Percentiles rank a stretch among this genome's conserved stretches.
phyloP scores from a whole-genome alignment of 1,140 invertebrate genomes.

The Parapsyche elsis region DNA sequence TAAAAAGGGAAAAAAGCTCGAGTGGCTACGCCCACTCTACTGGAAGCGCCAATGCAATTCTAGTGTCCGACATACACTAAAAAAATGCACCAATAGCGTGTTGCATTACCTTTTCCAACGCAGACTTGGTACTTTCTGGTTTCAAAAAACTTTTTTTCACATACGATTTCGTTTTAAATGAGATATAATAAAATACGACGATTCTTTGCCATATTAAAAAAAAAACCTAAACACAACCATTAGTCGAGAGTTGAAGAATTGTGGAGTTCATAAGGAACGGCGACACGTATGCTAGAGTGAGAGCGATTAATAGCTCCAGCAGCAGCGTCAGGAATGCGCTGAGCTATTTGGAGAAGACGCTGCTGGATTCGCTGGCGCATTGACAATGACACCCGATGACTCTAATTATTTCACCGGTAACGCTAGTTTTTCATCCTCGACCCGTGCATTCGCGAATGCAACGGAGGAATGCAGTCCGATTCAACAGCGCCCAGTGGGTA shows the following conservation, averaged over 20 bases:
- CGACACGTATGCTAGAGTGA: neutral
- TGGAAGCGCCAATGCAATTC: no score
- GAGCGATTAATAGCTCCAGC: slow-evolving; percentile 4
- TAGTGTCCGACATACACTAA: no score
- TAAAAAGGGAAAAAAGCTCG: no score
- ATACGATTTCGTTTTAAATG: no score
- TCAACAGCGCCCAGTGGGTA: neutral
- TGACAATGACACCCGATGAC: slow-evolving; percentile 33
- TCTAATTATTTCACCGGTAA: slow-evolving; percentile 37
- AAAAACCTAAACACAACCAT: neutral
- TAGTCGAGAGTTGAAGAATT: neutral
- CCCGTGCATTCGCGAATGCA: no score
- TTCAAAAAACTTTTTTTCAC: no score
- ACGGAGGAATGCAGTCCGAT: no score
- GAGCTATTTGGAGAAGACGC: slow-evolving; percentile 1
- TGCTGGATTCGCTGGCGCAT: neutral
- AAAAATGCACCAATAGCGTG: no score
- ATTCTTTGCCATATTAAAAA: neutral
- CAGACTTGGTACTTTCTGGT: no score
- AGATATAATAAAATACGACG: no score
- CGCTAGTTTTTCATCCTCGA: neutral
- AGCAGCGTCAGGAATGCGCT: neutral
- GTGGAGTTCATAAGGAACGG: neutral
- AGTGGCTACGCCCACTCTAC: no score
- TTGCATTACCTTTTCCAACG: no score